Conservation (phyloP, 1,140 invertebrate species). For the Trichoplusia ni region DNA sequence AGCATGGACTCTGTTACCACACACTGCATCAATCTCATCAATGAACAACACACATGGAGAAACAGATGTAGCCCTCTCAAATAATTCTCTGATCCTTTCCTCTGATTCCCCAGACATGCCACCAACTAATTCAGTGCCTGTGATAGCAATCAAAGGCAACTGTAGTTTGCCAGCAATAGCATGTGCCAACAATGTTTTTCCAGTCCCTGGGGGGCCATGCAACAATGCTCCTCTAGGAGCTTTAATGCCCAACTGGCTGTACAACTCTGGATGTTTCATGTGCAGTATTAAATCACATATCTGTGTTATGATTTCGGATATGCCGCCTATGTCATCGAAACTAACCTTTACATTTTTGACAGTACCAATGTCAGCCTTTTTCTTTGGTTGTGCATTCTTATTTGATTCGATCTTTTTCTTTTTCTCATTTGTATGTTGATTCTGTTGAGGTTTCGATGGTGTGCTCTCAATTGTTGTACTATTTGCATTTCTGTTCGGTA, state of each 20-base stretch:
- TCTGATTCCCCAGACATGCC: slow-evolving; percentile 98
- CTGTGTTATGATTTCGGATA: slow-evolving; percentile 87
- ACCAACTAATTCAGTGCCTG: slow-evolving; percentile 95
- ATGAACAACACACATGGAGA: slow-evolving; percentile 95
- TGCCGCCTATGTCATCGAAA: slow-evolving; percentile 89
- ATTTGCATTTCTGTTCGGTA: slow-evolving; percentile 61
- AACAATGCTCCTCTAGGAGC: slow-evolving; percentile 92
- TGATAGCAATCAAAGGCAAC: slow-evolving; percentile 91
- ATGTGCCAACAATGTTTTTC: slow-evolving; percentile 95
- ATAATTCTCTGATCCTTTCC: slow-evolving; percentile 94
- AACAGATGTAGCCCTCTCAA: slow-evolving; percentile 89
- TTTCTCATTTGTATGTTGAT: slow-evolving; percentile 55
- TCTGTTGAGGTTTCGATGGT: slow-evolving; percentile 48
- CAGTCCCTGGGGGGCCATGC: slow-evolving; percentile 96
- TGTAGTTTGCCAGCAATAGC: slow-evolving; percentile 91
- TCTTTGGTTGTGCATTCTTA: slow-evolving; percentile 59
- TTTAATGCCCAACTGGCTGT: slow-evolving; percentile 89
- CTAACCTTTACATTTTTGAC: slow-evolving; percentile 80
- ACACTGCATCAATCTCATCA: slow-evolving; percentile 96
- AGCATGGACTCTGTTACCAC: slow-evolving; percentile 92
- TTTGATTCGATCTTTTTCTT: slow-evolving; percentile 61
- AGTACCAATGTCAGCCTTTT: slow-evolving; percentile 64
- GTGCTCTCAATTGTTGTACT: slow-evolving; percentile 52
- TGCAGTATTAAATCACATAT: slow-evolving; percentile 91
- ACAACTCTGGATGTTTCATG: slow-evolving; percentile 92